A percentile compares a stretch with the other conserved stretches of the same genome.
phyloP scores from a whole-genome alignment of 2,888 invertebrate species.

The Drosophila macrospina region DNA sequence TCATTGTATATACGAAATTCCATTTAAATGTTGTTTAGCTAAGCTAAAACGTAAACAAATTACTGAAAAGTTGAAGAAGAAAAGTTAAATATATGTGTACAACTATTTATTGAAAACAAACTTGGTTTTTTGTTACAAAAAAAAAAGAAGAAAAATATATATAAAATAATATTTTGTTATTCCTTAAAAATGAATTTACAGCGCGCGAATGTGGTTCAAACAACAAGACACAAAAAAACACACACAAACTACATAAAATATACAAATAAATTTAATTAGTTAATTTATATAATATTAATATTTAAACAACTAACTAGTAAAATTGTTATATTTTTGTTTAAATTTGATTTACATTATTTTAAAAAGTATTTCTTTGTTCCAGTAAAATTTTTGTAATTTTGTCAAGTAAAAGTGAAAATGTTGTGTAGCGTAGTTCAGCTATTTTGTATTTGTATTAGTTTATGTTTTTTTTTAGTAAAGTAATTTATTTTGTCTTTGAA shows the following conservation, averaged over 20 bases:
- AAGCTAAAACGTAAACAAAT: constrained; percentile 55
- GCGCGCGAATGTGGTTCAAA: constrained; percentile 34
- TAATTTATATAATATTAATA: background rate
- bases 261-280: constrained; percentile 21
- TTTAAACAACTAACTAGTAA: constrained; percentile 23
- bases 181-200: constrained; percentile 33
- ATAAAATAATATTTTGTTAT: constrained; percentile 1
- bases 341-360: constrained; percentile 1
- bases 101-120: constrained; percentile 73
- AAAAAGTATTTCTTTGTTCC: constrained; percentile 23
- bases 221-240: constrained; percentile 6
- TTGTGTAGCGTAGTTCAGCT: constrained; percentile 16
- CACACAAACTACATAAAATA: background rate
- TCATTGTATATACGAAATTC: constrained; percentile 32
- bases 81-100: constrained; percentile 81
- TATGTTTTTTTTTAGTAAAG: background rate
- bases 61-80: constrained; percentile 3
- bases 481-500: constrained; percentile 37
- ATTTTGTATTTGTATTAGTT: constrained; percentile 21
- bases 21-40: constrained; percentile 69
- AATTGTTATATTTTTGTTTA: background rate
- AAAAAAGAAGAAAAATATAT: background rate
- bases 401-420: constrained; percentile 14
- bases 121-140: constrained; percentile 48
- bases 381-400: constrained; percentile 15